Evolutionary conservation across 2,888 invertebrate genomes (phyloP), one percentile per base, ranked within the genome.

Genomic region (Xestia rhomboidea): DNA sequence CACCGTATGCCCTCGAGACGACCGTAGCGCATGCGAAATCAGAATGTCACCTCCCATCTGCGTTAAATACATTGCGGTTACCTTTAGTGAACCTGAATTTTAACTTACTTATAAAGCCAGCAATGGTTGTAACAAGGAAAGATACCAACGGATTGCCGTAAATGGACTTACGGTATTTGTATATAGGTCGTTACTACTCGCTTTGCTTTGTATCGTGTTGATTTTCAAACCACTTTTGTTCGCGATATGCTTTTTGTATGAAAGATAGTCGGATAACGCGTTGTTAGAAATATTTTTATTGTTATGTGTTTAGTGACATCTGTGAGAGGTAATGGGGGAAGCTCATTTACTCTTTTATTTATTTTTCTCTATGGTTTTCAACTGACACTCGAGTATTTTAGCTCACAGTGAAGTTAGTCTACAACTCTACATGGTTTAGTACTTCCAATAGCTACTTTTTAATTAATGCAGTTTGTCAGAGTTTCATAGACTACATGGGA

Each of bases 151-250:
- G 73, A 84, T 80, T 68, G 79, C 83, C 84, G 82, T 87, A 88
- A 89, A 89, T 88, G 85, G 87, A 90, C 89, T 91, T 91, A 91
- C 91, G 90, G 91, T 92, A 91, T 92, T 92, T 91, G 92, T 93
- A 91, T 91, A 92, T 92, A 91, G 93, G 92, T 92, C 92, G 93
- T 94, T 93, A 94, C 91, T 92, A 93, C 92, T 93, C 92, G 91
- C 91, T 93, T 93, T 93, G 93, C 89, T 92, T 92, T 93, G 92
- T 94, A 94, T 93, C 93, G 92, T 93, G 95, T 94, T 94, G 94
- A 94, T 95, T 95, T 93, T 94, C 93, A 93, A 95, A 94, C 94
- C 94, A 94, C 93, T 95, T 94, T 95, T 92, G 93, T 92, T 91
- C 87, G 89, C 89, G 91, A 92, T 94, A 92, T 92, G 91, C 93